phyloP scores from a whole-genome alignment of 2,797 vertebrate species.

The Notolepis coatsorum region DNA sequence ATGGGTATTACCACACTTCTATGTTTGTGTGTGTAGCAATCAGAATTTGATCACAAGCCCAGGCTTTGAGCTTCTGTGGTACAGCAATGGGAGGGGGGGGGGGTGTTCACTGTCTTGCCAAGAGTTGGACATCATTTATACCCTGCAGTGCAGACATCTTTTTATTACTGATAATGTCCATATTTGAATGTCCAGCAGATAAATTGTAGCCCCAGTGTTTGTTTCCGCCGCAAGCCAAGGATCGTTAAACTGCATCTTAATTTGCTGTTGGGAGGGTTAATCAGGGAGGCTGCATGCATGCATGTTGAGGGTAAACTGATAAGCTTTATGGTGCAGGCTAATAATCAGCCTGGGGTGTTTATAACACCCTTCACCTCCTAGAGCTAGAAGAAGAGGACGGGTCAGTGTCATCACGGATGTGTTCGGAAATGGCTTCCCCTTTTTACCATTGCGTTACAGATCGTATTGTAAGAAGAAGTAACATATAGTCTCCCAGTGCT shows the following conservation, averaged over 20 bases:
- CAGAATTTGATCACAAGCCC: conserved; percentile 18
- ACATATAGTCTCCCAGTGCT: too few species aligned
- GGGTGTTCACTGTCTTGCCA: conserved; percentile 32
- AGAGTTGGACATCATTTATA: conserved; percentile 3
- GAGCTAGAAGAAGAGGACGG: not conserved
- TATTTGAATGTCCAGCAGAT: conserved; percentile 44
- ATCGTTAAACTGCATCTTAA: conserved; percentile 29
- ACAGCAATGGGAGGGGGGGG: conserved; percentile 4
- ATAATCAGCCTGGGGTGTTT: not conserved
- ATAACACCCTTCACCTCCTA: not conserved
- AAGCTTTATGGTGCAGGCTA: conserved; percentile 10
- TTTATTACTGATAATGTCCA: conserved; percentile 50
- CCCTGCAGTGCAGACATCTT: conserved; percentile 40
- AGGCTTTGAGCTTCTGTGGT: conserved; percentile 45
- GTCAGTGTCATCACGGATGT: not conserved
- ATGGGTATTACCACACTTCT: too few species aligned
- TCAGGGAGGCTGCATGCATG: conserved; percentile 22
- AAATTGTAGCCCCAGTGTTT: conserved; percentile 41
- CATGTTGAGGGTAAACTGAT: conserved; percentile 12
- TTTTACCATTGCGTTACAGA: not conserved
- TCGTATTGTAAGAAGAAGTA: too few species aligned
- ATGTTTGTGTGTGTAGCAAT: too few species aligned
- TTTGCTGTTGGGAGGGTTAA: conserved; percentile 23
- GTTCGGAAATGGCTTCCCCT: not conserved
- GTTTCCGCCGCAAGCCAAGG: conserved; percentile 17